Evolutionary conservation across 2,888 invertebrate genomes (phyloP), one percentile per base, ranked within the genome.

Genomic region (Holacanthella duospinosa): DNA sequence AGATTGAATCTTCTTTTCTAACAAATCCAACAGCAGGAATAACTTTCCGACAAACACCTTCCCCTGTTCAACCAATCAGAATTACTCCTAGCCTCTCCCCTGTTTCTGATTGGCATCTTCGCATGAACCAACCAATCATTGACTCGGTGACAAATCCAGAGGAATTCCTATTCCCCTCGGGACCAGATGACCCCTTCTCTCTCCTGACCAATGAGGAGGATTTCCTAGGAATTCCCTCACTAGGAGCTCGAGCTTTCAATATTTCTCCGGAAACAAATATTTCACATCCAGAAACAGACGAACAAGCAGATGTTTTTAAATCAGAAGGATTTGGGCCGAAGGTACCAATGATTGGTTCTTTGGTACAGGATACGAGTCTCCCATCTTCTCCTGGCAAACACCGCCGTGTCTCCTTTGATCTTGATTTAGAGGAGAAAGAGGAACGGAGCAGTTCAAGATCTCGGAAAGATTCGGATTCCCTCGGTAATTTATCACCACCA

Each of bases 371-470:
- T 43, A 63, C 64, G 28, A 65, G 68, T n/a, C 69, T 63, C 60
- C 68, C 69, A 66, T 78, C 79, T 79, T 81, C 81, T 60, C 66
- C 73, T 78, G 79, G 68, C 78, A 80, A 82, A 79, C 80, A 80
- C 76, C 80, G 81, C 75, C 80, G 81, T 75, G 82, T 83, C 77
- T 83, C 82, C 78, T 83, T 81, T 77, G 77, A 81, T 77, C 73
- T 81, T 74, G 77, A 75, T 77, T 79, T 67, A 59, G 66, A 66
- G 6, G 71, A 71, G 54, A 70, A 70, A 56, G 72, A 72, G 43
- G 72, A 72, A 63, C 70, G 70, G 59, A 68, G 68, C 62, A 72
- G 72, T 59, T 70, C 70, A 29, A 60, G 72, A 43, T 70, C 70
- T 36, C 66, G 62, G 61, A 66, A 65, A 61, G 64, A 68, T 43